phyloP scores from a whole-genome alignment of 2,113 vertebrate species.

The Gambusia affinis region DNA sequence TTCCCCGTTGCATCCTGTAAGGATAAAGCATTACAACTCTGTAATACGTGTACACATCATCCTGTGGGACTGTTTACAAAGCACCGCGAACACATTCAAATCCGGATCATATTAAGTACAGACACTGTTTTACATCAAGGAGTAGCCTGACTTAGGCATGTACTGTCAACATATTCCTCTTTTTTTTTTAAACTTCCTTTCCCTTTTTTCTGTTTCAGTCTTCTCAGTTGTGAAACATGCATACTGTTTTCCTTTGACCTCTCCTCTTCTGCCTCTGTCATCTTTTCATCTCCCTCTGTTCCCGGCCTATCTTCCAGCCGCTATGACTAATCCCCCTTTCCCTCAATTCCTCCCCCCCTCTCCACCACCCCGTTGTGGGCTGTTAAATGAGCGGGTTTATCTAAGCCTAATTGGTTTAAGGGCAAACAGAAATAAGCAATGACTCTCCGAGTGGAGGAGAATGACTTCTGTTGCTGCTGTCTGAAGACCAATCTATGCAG shows the following conservation, averaged over 20 bases:
- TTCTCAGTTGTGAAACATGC: constrained; percentile 60
- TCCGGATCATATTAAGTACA: constrained; percentile 22
- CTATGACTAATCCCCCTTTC: constrained; percentile 36
- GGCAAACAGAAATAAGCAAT: constrained; percentile 76
- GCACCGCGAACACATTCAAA: constrained; percentile 41
- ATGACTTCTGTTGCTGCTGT: constrained; percentile 63
- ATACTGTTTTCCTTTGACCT: constrained; percentile 40
- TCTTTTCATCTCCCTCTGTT: constrained; percentile 26
- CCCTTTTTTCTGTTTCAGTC: constrained; percentile 15
- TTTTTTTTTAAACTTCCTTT: constrained; percentile 7
- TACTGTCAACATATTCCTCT: not conserved
- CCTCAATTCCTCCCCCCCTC: constrained; percentile 4
- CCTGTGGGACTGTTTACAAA: constrained; percentile 25
- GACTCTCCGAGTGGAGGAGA: constrained; percentile 62
- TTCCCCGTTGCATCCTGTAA: constrained; percentile 7
- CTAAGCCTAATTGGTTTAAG: constrained; percentile 78
- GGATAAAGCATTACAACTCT: constrained; percentile 32
- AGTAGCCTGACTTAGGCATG: not conserved
- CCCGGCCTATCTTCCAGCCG: constrained; percentile 31
- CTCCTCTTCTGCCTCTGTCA: constrained; percentile 27
- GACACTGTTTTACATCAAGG: constrained; percentile 27
- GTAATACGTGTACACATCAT: constrained; percentile 23
- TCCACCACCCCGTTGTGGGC: constrained; percentile 52
- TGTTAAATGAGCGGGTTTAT: constrained; percentile 72
- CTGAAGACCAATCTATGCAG: constrained; percentile 29